Base-by-base conservation (phyloP, 2,888 invertebrate genomes). In the Ennomos erosarius region DNA sequence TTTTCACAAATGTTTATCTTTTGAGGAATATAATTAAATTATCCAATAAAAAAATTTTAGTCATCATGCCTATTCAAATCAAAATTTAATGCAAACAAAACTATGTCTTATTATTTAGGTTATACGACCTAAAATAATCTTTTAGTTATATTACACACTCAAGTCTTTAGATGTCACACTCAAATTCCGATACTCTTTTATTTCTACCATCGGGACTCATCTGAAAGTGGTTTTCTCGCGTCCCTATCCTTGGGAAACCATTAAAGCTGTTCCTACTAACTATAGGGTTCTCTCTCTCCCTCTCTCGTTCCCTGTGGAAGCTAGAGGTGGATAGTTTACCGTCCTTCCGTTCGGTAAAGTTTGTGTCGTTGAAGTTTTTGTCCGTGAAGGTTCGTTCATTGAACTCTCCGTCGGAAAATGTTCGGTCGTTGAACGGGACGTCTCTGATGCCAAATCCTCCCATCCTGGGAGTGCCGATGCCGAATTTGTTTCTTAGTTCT, bases 141-240 rank as follows among this genome's bases (percentile, higher is more conserved):
- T n/a, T n/a, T n/a, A n/a, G n/a, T 33, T 11, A 35, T 10, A 8
- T 39, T 49, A 34, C 34, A 44, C 34, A 46, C 12, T 40, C 33
- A 51, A 67, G 62, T 49, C 49, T 67, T 59, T 69, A 85, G 68
- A 94, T 94, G 82, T 94, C 94, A 78, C 94, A 94, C 78, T 95
- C 94, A 72, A 95, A 94, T 78, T 95, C 94, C 5, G 94, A 89
- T 58, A 94, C 94, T 73, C 94, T 90, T 62, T 93, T 93, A 73
- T 88, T 93, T 36, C 90, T 81, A n/a, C 92, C 91, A 46, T 92
- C 93, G 10, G 90, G 86, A 39, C 87, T 81, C 77, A 88, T 78
- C 70, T 91, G 88, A 59, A 92, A 92, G 57, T 91, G 90, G 53
- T 74, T 80, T 35, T 91, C 90, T 45, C 91, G 85, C 1, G 87